Percentiles rank a stretch among this genome's conserved stretches.
Evolutionary conservation across 2,797 vertebrate genomes (phyloP).

Genomic region (Knipowitschia caucasica): DNA sequence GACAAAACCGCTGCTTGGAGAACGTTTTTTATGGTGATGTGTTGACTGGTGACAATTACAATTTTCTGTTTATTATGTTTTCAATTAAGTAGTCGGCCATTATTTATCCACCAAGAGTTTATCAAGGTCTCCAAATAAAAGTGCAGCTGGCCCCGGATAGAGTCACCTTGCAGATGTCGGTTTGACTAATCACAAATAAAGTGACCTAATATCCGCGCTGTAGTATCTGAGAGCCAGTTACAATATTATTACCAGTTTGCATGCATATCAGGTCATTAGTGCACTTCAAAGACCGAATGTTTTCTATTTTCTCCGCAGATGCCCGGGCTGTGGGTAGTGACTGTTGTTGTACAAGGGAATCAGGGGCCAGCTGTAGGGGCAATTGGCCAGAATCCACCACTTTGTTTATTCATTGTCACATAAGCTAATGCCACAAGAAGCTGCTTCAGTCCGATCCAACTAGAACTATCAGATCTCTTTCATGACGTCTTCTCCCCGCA

Average conservation of each 20-base stretch:
- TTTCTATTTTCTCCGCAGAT: slow-evolving; percentile 14
- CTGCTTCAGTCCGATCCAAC: slow-evolving; percentile 39
- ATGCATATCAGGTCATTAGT: slow-evolving; percentile 3
- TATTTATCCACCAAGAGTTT: slow-evolving; percentile 5
- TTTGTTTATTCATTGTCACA: slow-evolving; percentile 62
- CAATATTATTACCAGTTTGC: slow-evolving; percentile 22
- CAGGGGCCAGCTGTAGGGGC: slow-evolving; percentile 59
- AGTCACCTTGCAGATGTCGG: slow-evolving; percentile 59
- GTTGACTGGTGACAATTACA: not conserved
- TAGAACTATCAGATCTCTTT: slow-evolving; percentile 46
- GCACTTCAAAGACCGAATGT: slow-evolving; percentile 41
- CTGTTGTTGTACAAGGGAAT: slow-evolving; percentile 42
- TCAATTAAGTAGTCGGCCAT: not conserved
- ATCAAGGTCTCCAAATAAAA: slow-evolving; percentile 24
- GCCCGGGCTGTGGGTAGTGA: slow-evolving; percentile 8
- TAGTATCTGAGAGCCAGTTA: slow-evolving; percentile 24
- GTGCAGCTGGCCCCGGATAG: slow-evolving; percentile 50
- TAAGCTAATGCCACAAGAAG: slow-evolving; percentile 62
- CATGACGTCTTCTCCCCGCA: slow-evolving; percentile 49
- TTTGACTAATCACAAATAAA: slow-evolving; percentile 62
- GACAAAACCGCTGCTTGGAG: not conserved
- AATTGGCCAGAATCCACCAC: slow-evolving; percentile 54
- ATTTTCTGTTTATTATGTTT: not conserved
- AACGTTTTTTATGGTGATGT: not conserved
- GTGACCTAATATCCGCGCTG: slow-evolving; percentile 22